Evolutionary conservation across 2,888 invertebrate species (phyloP).

Genomic region (Ichneumoninae sp.): DNA sequence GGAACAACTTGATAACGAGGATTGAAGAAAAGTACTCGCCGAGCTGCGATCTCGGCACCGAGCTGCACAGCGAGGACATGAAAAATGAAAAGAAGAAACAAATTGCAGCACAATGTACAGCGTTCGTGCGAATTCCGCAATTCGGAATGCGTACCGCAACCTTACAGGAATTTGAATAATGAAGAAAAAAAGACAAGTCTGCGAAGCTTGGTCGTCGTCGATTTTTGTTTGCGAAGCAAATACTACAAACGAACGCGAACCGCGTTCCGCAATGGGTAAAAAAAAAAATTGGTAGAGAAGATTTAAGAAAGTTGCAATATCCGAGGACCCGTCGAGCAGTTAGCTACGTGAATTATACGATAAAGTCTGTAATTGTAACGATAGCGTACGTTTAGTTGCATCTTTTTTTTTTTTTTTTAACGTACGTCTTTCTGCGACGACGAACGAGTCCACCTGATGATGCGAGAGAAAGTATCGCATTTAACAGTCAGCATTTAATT

Average conservation of each 20-base stretch:
- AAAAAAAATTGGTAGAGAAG: slow-evolving; percentile 6
- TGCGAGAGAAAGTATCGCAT: slow-evolving; percentile 20
- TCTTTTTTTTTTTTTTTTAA: slow-evolving; percentile 47
- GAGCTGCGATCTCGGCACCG: slow-evolving; percentile 9
- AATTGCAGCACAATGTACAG: slow-evolving; percentile 21
- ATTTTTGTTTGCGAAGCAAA: slow-evolving; percentile 10
- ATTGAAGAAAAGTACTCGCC: slow-evolving; percentile 5
- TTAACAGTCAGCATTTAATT: slow-evolving; percentile 21
- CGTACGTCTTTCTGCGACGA: slow-evolving; percentile 17
- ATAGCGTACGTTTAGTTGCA: slow-evolving; percentile 32
- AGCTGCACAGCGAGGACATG: slow-evolving; percentile 9
- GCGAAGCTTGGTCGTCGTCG: background rate
- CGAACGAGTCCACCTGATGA: slow-evolving; percentile 33
- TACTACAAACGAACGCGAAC: background rate
- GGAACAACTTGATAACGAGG: slow-evolving; percentile 37
- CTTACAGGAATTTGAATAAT: slow-evolving; percentile 49
- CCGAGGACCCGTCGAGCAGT: slow-evolving; percentile 34
- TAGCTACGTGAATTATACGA: slow-evolving; percentile 50
- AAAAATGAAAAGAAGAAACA: background rate
- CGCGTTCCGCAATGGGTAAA: background rate
- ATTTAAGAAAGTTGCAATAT: slow-evolving; percentile 41
- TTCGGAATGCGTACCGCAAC: slow-evolving; percentile 51
- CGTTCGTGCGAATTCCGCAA: slow-evolving; percentile 59
- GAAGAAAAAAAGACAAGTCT: background rate
- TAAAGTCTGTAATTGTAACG: slow-evolving; percentile 57